Conservation (phyloP, 2,888 invertebrate species). For the Masnerella sp. region DNA sequence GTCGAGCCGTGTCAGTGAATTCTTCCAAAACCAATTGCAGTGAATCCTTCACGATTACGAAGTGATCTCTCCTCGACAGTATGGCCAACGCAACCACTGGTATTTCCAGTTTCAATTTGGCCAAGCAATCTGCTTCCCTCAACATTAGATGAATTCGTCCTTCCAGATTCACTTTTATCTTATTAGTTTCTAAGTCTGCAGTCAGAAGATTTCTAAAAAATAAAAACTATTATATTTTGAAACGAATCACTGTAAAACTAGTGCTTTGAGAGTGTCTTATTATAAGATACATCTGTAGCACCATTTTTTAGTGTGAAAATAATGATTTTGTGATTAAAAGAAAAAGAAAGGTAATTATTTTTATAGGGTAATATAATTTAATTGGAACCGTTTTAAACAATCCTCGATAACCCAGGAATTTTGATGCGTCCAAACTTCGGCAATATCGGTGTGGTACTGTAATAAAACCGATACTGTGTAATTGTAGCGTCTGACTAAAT, state of each 20-base stretch:
- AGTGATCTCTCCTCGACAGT: constrained; percentile 87
- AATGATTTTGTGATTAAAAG: too few relatives aligned
- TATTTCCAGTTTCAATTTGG: constrained; percentile 88
- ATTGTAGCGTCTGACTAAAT: constrained; percentile 86
- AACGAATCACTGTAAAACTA: too few relatives aligned
- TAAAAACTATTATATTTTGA: too few relatives aligned
- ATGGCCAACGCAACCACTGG: constrained; percentile 90
- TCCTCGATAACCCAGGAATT: constrained; percentile 79
- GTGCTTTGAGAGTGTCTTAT: too few relatives aligned
- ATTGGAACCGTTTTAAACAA: constrained; percentile 69
- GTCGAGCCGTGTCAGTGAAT: constrained; percentile 84
- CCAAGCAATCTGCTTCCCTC: constrained; percentile 90
- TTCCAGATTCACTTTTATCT: constrained; percentile 87
- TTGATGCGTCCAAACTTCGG: constrained; percentile 91
- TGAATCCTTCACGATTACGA: constrained; percentile 86
- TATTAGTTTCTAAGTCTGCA: constrained; percentile 82
- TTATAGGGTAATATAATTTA: too few relatives aligned
- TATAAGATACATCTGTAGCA: too few relatives aligned
- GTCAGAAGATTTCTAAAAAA: constrained; percentile 80
- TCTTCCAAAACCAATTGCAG: constrained; percentile 88
- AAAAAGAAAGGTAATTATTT: too few relatives aligned
- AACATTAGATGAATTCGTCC: constrained; percentile 86
- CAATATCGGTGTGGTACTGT: constrained; percentile 88
- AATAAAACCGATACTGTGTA: constrained; percentile 85
- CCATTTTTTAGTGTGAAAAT: too few relatives aligned